phyloP scores from a whole-genome alignment of 2,888 invertebrate genomes.

The Nebria salina region DNA sequence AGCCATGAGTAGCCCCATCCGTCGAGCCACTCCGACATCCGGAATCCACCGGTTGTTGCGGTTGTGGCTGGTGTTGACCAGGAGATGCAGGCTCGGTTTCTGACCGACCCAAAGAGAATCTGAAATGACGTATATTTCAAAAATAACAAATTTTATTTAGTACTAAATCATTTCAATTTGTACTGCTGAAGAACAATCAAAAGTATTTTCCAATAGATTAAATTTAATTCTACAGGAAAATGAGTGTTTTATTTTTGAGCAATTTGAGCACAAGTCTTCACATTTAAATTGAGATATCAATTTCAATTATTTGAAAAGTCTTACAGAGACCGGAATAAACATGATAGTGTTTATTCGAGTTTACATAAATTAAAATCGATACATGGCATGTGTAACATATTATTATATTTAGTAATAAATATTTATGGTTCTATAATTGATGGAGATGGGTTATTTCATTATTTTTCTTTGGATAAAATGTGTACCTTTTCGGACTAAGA shows the following conservation, averaged over 20 bases:
- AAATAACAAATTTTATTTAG: constrained; percentile 4
- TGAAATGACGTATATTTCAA: constrained; percentile 53
- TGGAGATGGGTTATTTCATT: neutral
- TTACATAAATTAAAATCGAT: too few relatives aligned
- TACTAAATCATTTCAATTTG: neutral
- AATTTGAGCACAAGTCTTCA: neutral
- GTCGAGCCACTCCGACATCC: constrained; percentile 54
- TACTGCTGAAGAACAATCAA: too few relatives aligned
- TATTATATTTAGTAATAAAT: neutral
- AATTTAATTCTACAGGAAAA: neutral
- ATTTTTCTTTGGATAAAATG: neutral
- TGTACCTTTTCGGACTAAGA: constrained; percentile 71
- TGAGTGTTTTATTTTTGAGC: neutral
- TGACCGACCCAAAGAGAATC: constrained; percentile 60
- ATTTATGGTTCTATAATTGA: neutral
- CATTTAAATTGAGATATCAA: neutral
- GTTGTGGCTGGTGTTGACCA: constrained; percentile 53
- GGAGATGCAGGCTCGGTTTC: constrained; percentile 55
- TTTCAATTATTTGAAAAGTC: neutral
- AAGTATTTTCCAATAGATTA: neutral
- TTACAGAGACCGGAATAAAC: too few relatives aligned
- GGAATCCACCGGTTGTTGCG: constrained; percentile 50
- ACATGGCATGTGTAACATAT: too few relatives aligned
- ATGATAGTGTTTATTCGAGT: too few relatives aligned
- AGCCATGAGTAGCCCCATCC: constrained; percentile 66